Conservation (phyloP, 2,113 vertebrate genomes). For the Panthera uncia region DNA sequence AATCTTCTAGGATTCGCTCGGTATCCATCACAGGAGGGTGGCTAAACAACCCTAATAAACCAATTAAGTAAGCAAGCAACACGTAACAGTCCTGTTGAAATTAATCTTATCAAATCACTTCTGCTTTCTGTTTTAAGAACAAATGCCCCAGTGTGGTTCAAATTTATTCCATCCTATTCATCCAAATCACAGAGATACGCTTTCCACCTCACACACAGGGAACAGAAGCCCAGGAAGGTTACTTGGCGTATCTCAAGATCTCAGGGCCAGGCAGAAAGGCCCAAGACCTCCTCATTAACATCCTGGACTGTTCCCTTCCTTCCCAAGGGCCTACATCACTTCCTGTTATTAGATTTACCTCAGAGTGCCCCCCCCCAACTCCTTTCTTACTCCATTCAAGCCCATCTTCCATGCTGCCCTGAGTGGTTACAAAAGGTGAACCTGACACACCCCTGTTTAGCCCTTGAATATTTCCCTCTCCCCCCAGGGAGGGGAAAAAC, state of each 20-base stretch:
- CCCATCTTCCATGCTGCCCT: neutral
- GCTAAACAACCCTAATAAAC: neutral
- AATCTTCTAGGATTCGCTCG: conserved; percentile 4
- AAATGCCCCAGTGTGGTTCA: neutral
- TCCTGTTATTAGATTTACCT: neutral
- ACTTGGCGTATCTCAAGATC: neutral
- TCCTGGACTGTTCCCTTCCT: neutral
- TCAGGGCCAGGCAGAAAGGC: neutral
- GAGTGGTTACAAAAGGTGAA: neutral
- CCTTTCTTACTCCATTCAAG: neutral
- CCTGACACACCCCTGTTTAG: neutral
- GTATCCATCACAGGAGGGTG: neutral
- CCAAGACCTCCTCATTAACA: neutral
- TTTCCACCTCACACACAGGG: neutral
- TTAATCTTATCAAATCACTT: neutral
- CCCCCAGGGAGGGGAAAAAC: rapidly evolving
- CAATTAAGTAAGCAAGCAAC: conserved; percentile 22
- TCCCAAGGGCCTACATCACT: neutral
- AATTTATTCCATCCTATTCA: neutral
- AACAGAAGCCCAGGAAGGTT: neutral
- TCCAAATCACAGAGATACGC: neutral
- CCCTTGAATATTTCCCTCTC: neutral
- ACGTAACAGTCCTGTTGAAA: neutral
- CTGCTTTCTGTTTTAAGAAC: conserved; percentile 40
- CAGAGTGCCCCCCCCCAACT: neutral